Percentiles rank a stretch among this genome's conserved stretches.
These are phyloP conservation scores for Fabriciana adippe DNA, from an alignment of 2,888 invertebrate genomes.

Conservation along the genomic window DNA sequence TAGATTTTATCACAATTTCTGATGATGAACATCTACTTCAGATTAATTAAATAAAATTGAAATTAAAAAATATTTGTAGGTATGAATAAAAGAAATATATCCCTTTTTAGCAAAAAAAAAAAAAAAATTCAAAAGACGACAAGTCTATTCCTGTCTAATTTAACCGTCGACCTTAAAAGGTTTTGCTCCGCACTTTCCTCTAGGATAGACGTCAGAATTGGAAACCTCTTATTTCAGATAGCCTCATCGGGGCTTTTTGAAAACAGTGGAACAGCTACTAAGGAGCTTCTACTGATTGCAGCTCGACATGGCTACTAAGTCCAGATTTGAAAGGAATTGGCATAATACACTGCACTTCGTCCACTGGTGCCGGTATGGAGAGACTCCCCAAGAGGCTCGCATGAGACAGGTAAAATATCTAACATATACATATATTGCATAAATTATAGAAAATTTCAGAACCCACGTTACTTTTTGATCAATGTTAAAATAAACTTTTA, in stretches of 20 bases:
- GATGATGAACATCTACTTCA: constrained; percentile 19
- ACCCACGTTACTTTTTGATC: constrained; percentile 7
- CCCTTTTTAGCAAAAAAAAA: not conserved
- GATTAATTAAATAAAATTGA: not conserved
- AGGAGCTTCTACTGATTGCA: constrained; percentile 82
- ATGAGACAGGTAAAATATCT: constrained; percentile 84
- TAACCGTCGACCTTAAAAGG: constrained; percentile 45
- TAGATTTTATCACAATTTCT: constrained; percentile 14
- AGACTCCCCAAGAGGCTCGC: constrained; percentile 85
- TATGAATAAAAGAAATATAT: not conserved
- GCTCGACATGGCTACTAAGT: constrained; percentile 82
- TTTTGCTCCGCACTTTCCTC: constrained; percentile 40
- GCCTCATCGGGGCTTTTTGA: constrained; percentile 73
- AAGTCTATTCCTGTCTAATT: constrained; percentile 11
- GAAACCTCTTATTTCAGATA: constrained; percentile 81
- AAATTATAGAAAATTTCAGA: constrained; percentile 13
- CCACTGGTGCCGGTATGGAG: constrained; percentile 88
- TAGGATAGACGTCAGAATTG: constrained; percentile 73
- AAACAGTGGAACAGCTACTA: constrained; percentile 74
- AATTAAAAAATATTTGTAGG: not conserved
- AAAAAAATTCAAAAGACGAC: constrained; percentile 43
- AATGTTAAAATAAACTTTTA: constrained; percentile 7
- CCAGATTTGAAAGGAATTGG: constrained; percentile 84
- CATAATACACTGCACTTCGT: constrained; percentile 86
- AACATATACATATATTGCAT: not conserved